Base-by-base conservation (phyloP, 2,888 invertebrate genomes). In the Ephialtes manifestator region DNA sequence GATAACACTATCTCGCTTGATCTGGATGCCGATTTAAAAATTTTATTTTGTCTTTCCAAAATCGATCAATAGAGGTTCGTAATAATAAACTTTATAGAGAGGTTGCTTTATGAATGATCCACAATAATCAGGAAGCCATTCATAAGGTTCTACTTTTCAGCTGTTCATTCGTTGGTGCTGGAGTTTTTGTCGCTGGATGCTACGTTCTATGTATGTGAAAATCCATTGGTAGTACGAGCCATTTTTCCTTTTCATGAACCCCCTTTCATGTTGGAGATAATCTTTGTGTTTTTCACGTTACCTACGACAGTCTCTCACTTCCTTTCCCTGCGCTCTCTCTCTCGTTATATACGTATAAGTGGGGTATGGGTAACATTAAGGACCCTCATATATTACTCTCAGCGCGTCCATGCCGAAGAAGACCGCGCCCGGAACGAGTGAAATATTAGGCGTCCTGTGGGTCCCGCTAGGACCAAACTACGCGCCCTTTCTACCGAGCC, bases 301-400 rank as follows among this genome's bases (percentile, higher is more conserved):
- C 58, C 55, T 51, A 20, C n/a, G 51, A 58, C 46, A 70, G 48
- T 71, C 76, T 76, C 78, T 74, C 51, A 80, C 83, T 70, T 63
- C 48, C 71, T 83, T 72, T 43, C 18, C 65, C 60, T 51, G 51
- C 63, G 60, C 80, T 8, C n/a, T 53, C n/a, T 53, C 53, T n/a
- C 31, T 35, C 15, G 18, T 24, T 55, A 43, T 68, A 28, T 46
- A 31, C 53, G 51, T 70, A 35, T 15, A 77, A 24, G 20, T n/a
- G 18, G 60, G 24, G 74, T 60, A 53, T 63, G 71, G 60, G 75
- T 65, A 75, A 78, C 85, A 82, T 85, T 85, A 85, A 81, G 79
- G 82, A 75, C 75, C 65, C 78, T 85, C 85, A 82, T 85, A 85
- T 85, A 82, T 82, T 82, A 82, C 79, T 82, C 85, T 82, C 76